These are phyloP conservation scores for Monochamus alternatus DNA, from an alignment of 2,888 invertebrate species.

Conservation along the genomic window DNA sequence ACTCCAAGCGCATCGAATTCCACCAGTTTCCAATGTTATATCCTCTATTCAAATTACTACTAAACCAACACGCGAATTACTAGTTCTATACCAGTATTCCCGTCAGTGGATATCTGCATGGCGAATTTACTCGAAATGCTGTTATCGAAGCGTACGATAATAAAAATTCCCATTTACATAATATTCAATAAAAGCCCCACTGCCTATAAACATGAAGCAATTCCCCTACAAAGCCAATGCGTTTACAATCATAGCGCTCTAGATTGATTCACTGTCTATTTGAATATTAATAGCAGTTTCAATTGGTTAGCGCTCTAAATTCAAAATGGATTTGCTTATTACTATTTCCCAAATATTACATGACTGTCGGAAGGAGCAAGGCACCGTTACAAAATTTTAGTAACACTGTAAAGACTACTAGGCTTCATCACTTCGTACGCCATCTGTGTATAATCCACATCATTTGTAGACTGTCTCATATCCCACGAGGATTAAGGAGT, in stretches of 20 bases:
- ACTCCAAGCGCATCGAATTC: not conserved
- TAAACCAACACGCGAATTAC: not conserved
- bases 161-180: not conserved
- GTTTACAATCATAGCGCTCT: not conserved
- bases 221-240: not conserved
- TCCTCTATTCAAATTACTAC: not conserved
- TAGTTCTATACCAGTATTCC: not conserved
- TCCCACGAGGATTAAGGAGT: not conserved
- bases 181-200: not conserved
- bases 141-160: not conserved
- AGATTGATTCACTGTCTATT: not conserved
- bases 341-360: not conserved
- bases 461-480: not conserved
- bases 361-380: too few relatives aligned
- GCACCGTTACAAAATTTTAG: too few relatives aligned
- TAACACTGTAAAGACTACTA: too few relatives aligned
- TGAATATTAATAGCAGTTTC: not conserved
- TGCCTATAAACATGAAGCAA: not conserved
- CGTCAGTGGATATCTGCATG: not conserved
- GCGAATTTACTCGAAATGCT: not conserved
- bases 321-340: not conserved
- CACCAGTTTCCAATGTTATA: constrained; percentile 3
- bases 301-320: not conserved
- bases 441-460: not conserved
- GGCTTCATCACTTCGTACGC: too few relatives aligned